phyloP scores from a whole-genome alignment of 2,113 vertebrate species.

The Lamprologus callipterus region DNA sequence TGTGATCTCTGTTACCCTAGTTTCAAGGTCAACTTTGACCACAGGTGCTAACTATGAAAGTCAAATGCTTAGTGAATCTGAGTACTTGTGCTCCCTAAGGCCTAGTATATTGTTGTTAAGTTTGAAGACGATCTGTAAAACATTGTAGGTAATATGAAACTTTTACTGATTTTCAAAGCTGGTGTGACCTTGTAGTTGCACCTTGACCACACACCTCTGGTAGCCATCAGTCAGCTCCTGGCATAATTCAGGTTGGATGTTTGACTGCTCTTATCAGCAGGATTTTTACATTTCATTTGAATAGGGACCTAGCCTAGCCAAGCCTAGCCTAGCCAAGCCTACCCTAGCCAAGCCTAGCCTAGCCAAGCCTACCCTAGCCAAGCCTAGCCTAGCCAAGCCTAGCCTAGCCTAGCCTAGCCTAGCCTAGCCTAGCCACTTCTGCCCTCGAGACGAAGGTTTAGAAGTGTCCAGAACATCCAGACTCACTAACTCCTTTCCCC shows the following conservation, averaged over 20 bases:
- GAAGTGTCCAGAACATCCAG: not conserved
- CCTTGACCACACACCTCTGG: not conserved
- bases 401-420: not conserved
- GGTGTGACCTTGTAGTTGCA: not conserved
- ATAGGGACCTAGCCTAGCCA: not conserved
- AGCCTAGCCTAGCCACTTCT: not conserved
- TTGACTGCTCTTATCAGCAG: not conserved
- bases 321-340: not conserved
- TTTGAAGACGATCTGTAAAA: not conserved
- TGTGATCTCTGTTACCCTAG: not conserved
- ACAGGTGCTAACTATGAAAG: not conserved
- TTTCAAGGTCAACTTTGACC: not conserved
- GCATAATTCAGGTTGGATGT: not conserved
- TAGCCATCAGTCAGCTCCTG: not conserved
- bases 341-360: too few species aligned
- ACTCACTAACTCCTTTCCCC: not conserved
- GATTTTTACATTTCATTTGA: not conserved
- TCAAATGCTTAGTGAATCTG: not conserved
- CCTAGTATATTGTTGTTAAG: not conserved
- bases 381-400: not conserved
- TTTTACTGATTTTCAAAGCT: not conserved
- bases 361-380: not conserved
- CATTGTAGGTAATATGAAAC: fast-evolving
- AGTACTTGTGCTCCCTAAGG: not conserved
- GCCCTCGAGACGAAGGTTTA: not conserved